Conservation (phyloP, 2,113 vertebrate species). For the Microcebus murinus region DNA sequence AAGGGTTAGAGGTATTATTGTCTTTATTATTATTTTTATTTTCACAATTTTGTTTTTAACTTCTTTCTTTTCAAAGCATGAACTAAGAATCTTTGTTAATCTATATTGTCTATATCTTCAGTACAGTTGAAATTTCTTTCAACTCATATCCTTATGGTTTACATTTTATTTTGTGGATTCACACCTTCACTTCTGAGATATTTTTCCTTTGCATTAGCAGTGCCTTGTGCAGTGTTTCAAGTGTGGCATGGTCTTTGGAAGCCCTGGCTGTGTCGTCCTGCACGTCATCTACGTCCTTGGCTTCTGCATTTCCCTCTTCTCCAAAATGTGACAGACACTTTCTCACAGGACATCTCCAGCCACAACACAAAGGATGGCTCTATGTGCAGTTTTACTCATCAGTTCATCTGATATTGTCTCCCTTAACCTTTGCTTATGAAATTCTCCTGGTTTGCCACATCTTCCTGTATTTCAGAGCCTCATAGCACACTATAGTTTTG, state of each 20-base stretch:
- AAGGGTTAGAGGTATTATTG: background rate
- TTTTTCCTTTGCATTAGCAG: background rate
- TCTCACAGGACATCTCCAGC: background rate
- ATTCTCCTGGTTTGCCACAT: background rate
- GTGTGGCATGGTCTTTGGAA: background rate
- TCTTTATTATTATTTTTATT: background rate
- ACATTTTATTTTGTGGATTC: background rate
- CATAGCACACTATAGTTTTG: background rate
- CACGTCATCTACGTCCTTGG: background rate
- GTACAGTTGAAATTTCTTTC: background rate
- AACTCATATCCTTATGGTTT: background rate
- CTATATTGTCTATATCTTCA: background rate
- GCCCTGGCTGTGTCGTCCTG: too few species aligned
- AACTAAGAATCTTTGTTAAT: background rate
- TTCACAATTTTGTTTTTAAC: background rate
- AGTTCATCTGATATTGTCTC: background rate
- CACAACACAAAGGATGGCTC: background rate
- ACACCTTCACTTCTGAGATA: background rate
- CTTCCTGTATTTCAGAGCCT: background rate
- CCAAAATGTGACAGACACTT: background rate
- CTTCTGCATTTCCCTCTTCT: background rate
- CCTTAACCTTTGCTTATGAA: background rate
- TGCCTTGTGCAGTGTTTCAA: background rate
- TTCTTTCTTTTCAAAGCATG: background rate
- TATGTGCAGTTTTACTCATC: background rate